Evolutionary conservation across 2,888 invertebrate species (phyloP).

Genomic region (Apantesis nais): DNA sequence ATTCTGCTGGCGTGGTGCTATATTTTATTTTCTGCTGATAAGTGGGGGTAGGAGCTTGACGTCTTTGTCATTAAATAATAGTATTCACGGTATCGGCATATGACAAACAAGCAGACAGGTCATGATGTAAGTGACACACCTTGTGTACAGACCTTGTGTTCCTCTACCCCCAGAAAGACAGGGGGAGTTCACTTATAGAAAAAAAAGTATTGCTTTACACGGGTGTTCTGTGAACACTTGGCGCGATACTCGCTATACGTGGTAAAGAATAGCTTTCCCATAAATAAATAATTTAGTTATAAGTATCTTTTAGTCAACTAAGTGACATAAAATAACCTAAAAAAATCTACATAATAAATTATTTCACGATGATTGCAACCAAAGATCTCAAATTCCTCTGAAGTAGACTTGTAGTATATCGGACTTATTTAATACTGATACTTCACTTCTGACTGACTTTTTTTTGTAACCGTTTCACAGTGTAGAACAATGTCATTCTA

Average conservation of each 20-base stretch:
- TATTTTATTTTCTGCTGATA: not conserved
- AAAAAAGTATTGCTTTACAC: too few relatives aligned
- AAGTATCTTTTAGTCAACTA: too few relatives aligned
- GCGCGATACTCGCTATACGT: too few relatives aligned
- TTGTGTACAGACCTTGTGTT: not conserved
- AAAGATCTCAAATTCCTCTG: not conserved
- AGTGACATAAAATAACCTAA: too few relatives aligned
- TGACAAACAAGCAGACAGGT: not conserved
- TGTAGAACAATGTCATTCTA: not conserved
- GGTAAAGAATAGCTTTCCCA: too few relatives aligned
- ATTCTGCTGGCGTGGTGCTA: not conserved
- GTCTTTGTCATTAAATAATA: not conserved
- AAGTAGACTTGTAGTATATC: constrained; percentile 11
- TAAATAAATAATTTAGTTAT: too few relatives aligned
- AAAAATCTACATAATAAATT: not conserved
- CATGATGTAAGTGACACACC: not conserved
- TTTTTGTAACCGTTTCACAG: not conserved
- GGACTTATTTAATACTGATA: constrained; percentile 3
- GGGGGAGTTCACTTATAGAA: too few relatives aligned
- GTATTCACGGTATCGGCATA: not conserved
- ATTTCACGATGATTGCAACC: not conserved
- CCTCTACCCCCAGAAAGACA: too few relatives aligned
- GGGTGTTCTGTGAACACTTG: too few relatives aligned
- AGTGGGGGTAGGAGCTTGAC: not conserved
- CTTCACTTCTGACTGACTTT: not conserved